A percentile compares a stretch with the other conserved stretches of the same genome.
phyloP scores from a whole-genome alignment of 2,797 vertebrate species.

The Anguilla marmorata region DNA sequence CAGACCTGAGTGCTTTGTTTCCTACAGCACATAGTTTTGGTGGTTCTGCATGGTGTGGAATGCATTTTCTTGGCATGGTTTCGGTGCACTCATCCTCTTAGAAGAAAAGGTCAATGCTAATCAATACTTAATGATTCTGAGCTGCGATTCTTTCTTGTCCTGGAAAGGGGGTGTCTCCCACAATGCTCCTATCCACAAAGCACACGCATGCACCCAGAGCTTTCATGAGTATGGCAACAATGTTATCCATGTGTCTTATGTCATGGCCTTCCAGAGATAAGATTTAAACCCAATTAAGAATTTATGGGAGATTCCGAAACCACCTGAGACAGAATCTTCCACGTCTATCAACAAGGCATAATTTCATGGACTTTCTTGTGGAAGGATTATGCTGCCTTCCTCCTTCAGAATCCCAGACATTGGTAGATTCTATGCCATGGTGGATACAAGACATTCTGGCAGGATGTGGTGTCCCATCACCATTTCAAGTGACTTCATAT shows the following conservation, averaged over 20 bases:
- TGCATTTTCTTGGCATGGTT: not conserved
- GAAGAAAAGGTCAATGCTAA: not conserved
- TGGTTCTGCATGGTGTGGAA: not conserved
- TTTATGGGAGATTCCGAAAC: not conserved
- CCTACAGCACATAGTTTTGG: not conserved
- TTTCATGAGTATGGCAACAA: not conserved
- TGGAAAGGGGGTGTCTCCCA: not conserved
- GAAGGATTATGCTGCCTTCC: no score
- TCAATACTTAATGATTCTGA: not conserved
- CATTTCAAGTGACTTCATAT: not conserved
- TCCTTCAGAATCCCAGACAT: no score
- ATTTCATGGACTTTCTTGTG: no score
- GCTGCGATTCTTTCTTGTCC: not conserved
- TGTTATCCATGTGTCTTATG: not conserved
- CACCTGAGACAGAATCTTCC: no score
- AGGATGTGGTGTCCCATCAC: not conserved
- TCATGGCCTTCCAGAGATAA: not conserved
- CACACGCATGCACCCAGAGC: not conserved
- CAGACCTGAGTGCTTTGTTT: not conserved
- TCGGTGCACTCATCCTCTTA: not conserved
- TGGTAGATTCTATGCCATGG: no score
- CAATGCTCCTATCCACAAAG: not conserved
- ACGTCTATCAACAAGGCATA: no score
- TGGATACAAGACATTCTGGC: not conserved
- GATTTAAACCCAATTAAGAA: not conserved